Conservation (phyloP, 30 jellyfish, hydroid and myxozoan genomes). For the Rhopilema esculentum region DNA sequence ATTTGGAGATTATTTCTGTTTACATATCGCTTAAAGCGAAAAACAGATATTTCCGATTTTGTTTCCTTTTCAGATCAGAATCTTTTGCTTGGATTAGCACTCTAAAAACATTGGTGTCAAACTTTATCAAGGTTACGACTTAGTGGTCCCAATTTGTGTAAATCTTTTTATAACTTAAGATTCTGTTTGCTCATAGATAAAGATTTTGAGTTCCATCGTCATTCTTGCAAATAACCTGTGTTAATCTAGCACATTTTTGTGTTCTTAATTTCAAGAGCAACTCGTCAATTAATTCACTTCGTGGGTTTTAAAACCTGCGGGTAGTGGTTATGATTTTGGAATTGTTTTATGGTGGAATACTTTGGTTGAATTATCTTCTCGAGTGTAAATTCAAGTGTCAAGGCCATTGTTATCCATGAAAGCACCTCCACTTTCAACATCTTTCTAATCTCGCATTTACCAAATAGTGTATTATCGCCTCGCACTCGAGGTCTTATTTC, state of each 20-base stretch:
- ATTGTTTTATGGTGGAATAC: neutral
- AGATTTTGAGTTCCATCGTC: neutral
- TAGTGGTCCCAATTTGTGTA: slow-evolving; percentile 35
- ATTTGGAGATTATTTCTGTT: neutral
- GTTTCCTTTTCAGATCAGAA: slow-evolving; percentile 66
- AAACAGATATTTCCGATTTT: slow-evolving; percentile 46
- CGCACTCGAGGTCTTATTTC: too few relatives aligned
- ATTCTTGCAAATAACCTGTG: slow-evolving; percentile 7
- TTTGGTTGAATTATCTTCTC: neutral
- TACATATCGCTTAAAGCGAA: neutral
- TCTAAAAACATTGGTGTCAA: slow-evolving; percentile 33
- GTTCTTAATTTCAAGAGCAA: slow-evolving; percentile 49
- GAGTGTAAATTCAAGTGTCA: neutral
- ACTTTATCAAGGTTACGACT: slow-evolving; percentile 17
- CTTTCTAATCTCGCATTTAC: neutral
- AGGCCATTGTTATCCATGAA: neutral
- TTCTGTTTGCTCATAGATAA: slow-evolving; percentile 29
- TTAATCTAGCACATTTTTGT: slow-evolving; percentile 25
- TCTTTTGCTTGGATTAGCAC: slow-evolving; percentile 62
- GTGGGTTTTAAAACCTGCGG: neutral
- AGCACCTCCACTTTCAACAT: neutral
- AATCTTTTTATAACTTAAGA: slow-evolving; percentile 43
- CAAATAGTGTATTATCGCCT: too few relatives aligned
- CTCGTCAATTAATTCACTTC: slow-evolving; percentile 18
- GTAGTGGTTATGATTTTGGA: neutral